These are phyloP conservation scores for Oceanodroma tethys DNA, from an alignment of 2,113 vertebrate species.

Conservation along the genomic window DNA sequence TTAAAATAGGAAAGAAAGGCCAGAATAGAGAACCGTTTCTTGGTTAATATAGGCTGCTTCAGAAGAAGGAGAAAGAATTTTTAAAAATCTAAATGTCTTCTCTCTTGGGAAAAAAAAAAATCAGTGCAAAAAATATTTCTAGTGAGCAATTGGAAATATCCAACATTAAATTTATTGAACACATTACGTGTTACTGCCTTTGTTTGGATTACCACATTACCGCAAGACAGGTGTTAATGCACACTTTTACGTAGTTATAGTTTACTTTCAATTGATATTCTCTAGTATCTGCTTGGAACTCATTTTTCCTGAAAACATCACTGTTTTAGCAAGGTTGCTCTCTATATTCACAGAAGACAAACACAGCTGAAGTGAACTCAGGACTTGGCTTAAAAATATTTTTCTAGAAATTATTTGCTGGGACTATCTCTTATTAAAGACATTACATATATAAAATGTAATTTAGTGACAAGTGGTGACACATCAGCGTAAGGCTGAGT, in stretches of 20 bases:
- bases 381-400: not conserved
- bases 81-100: not conserved
- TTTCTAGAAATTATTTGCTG: not conserved
- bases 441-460: not conserved
- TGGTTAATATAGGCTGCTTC: not conserved
- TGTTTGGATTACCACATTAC: not conserved
- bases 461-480: not conserved
- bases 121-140: not conserved
- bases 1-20: not conserved
- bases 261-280: not conserved
- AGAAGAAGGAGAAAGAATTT: not conserved
- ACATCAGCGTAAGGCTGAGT: not conserved
- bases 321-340: not conserved
- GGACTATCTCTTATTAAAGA: not conserved
- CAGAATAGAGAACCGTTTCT: not conserved
- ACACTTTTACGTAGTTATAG: fast-evolving
- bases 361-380: not conserved
- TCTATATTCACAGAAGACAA: not conserved
- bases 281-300: not conserved
- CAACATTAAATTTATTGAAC: not conserved
- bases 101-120: too few species aligned
- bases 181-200: not conserved
- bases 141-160: not conserved
- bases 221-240: not conserved
- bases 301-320: not conserved